Conservation (phyloP, 2,888 invertebrate genomes). For the Troides oblongomaculatus region DNA sequence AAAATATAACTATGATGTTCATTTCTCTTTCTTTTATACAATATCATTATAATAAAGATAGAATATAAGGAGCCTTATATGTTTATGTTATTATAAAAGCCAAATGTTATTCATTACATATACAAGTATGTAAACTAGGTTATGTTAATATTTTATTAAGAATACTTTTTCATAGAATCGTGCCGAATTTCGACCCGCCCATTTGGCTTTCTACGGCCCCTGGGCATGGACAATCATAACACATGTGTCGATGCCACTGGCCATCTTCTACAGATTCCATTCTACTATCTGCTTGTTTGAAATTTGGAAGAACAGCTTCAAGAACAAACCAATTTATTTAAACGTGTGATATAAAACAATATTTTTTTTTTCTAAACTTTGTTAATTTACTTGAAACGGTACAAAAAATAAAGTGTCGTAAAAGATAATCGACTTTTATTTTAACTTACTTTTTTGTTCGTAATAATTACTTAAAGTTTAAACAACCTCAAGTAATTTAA, state of each 20-base stretch:
- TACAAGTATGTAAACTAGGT: not conserved
- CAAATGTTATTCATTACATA: not conserved
- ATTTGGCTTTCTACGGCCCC: slow-evolving; percentile 89
- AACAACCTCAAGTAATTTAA: no score
- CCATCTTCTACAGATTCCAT: slow-evolving; percentile 94
- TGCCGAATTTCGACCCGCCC: slow-evolving; percentile 90
- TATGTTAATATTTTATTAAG: not conserved
- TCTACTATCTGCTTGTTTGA: slow-evolving; percentile 95
- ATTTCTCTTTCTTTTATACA: not conserved
- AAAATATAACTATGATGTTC: not conserved
- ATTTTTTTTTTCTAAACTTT: not conserved
- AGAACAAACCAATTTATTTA: slow-evolving; percentile 78
- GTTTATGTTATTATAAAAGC: not conserved
- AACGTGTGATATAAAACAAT: slow-evolving; percentile 57
- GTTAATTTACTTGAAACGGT: not conserved
- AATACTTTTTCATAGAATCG: slow-evolving; percentile 77
- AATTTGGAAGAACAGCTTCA: slow-evolving; percentile 95
- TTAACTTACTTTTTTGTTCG: no score
- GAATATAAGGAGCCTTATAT: not conserved
- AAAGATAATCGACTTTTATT: not conserved
- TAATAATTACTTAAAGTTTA: no score
- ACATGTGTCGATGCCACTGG: slow-evolving; percentile 92
- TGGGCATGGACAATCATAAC: slow-evolving; percentile 96
- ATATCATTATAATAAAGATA: no score
- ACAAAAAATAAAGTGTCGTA: not conserved